These are phyloP conservation scores for Colistium nudipinnis DNA, from an alignment of 2,113 vertebrate species.

Conservation along the genomic window DNA sequence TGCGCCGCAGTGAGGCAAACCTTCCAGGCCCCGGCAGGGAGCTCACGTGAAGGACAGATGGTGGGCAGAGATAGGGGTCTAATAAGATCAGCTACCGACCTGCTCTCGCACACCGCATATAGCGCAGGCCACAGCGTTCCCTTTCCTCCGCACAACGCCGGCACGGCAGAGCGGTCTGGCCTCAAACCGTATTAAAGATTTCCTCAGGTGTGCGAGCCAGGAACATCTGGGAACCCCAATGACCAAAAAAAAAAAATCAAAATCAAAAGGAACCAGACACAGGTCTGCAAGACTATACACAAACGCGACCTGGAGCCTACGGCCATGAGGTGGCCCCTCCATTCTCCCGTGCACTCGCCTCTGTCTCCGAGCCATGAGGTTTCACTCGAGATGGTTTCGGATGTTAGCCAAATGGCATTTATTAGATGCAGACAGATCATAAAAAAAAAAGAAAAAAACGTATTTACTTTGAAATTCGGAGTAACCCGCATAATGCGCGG, in stretches of 20 bases:
- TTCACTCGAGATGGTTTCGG: not conserved
- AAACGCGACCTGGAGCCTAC: not conserved
- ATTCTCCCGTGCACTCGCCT: not conserved
- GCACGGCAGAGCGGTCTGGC: constrained; percentile 22
- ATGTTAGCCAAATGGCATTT: not conserved
- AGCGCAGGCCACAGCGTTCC: constrained; percentile 55
- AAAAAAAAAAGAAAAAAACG: too few relatives aligned
- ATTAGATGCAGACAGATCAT: not conserved
- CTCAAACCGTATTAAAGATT: constrained; percentile 57
- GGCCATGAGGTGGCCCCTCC: not conserved
- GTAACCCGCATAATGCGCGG: not conserved
- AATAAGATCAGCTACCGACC: constrained; percentile 67
- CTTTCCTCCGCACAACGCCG: constrained; percentile 32
- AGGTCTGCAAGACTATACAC: constrained; percentile 2
- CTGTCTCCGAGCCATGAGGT: not conserved
- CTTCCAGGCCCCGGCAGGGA: constrained; percentile 48
- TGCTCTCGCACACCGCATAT: constrained; percentile 26
- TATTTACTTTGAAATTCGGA: not conserved
- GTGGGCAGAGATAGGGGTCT: constrained; percentile 29
- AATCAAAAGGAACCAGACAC: constrained; percentile 10
- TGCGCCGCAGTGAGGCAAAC: constrained; percentile 60
- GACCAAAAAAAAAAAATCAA: constrained; percentile 6
- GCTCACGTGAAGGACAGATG: constrained; percentile 70
- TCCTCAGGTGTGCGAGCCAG: constrained; percentile 58
- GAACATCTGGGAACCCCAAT: constrained; percentile 59